Percentiles rank a stretch among this genome's conserved stretches.
These are phyloP conservation scores for Malthinus flaveolus DNA, from an alignment of 2,888 invertebrate species.

Conservation along the genomic window DNA sequence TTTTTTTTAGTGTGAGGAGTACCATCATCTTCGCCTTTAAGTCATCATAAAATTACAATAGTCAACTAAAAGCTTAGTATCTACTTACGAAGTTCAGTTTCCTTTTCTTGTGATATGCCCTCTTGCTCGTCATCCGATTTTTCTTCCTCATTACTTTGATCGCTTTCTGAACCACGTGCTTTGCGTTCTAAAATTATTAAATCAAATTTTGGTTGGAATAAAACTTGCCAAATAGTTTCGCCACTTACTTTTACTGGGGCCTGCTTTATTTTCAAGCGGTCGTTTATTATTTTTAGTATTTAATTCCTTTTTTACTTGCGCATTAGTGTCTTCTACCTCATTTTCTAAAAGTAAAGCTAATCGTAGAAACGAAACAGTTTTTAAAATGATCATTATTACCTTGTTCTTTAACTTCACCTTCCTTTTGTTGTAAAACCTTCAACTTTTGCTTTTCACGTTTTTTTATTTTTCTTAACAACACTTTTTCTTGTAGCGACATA, in stretches of 20 bases:
- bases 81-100: neutral
- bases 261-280: neutral
- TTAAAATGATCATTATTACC: neutral
- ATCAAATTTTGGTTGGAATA: neutral
- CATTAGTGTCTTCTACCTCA: constrained; percentile 2
- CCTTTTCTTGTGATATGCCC: neutral
- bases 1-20: no score
- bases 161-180: no score
- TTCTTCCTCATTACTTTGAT: no score
- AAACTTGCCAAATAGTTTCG: neutral
- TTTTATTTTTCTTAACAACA: constrained; percentile 77
- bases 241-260: neutral
- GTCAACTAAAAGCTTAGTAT: neutral
- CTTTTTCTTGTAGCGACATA: constrained; percentile 71
- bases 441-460: constrained; percentile 77
- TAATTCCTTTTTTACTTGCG: no score
- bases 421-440: constrained; percentile 55
- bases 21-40: constrained; percentile 40
- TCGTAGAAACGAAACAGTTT: neutral
- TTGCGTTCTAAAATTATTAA: neutral
- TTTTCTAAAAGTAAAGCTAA: neutral
- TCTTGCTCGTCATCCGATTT: neutral
- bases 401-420: neutral
- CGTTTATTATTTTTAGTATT: neutral
- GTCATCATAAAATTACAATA: constrained; percentile 30